A percentile compares a stretch with the other conserved stretches of the same genome.
Conservation (phyloP, 2,888 invertebrate species). For the Pemphredon lugubris region DNA sequence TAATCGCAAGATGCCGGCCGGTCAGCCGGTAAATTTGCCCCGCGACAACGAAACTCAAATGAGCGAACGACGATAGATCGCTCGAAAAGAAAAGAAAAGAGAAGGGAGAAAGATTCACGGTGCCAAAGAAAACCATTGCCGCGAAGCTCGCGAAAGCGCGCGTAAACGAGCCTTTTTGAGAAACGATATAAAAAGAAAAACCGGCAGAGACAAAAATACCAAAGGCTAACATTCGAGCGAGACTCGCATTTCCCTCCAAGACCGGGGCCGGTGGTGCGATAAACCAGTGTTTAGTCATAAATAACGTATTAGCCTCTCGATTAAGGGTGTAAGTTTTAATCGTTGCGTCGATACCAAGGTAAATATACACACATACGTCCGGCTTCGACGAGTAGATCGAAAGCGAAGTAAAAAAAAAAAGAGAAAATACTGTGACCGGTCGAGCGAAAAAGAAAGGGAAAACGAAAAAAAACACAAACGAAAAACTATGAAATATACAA, state of each 20-base stretch:
- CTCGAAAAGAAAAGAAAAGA: slow-evolving; percentile 9
- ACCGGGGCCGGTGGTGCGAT: slow-evolving; percentile 64
- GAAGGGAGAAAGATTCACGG: slow-evolving; percentile 16
- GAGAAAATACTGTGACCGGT: not conserved
- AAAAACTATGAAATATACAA: slow-evolving; percentile 7
- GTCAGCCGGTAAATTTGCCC: slow-evolving; percentile 58
- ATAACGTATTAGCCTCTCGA: slow-evolving; percentile 50
- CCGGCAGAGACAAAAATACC: slow-evolving; percentile 2
- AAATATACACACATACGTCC: slow-evolving; percentile 1
- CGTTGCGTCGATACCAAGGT: slow-evolving; percentile 17
- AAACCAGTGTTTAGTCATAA: slow-evolving; percentile 65
- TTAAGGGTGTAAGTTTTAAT: slow-evolving; percentile 58
- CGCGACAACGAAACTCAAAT: slow-evolving; percentile 9
- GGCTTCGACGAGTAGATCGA: not conserved
- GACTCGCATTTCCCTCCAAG: slow-evolving; percentile 63
- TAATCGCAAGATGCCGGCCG: slow-evolving; percentile 67
- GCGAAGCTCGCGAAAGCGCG: not conserved
- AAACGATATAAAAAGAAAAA: slow-evolving; percentile 8
- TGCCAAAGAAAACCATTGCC: slow-evolving; percentile 50
- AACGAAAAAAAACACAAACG: slow-evolving; percentile 3
- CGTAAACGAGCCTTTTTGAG: not conserved
- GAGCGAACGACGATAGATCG: not conserved
- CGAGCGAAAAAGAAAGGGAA: slow-evolving; percentile 2
- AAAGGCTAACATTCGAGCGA: slow-evolving; percentile 50
- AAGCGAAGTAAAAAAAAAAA: not conserved